Evolutionary conservation across 1,140 invertebrate genomes (phyloP), one percentile per base, ranked within the genome.

Genomic region (Lerema accius): DNA sequence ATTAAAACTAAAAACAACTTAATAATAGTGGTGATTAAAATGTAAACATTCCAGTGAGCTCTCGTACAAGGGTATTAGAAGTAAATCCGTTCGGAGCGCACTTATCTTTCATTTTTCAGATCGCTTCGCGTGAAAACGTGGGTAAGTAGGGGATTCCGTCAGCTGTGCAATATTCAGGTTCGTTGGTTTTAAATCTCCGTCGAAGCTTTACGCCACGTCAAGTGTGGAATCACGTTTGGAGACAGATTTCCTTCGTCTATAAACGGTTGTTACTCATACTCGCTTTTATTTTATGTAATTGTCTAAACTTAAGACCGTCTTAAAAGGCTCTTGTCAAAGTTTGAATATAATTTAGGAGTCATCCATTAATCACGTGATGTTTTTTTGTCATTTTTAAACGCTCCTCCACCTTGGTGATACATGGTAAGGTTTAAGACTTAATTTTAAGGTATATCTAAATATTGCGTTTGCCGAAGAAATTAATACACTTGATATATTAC

Each of bases 111-210:
- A 56, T 56, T 56, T 45, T 56, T 56, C 53, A 45, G 40, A 32
- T 45, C 40, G 53, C 26, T 45, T 56, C 19, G 53, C 53, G 53
- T 43, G 40, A 56, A 45, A 56, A 56, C 53, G 53, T 56, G 53
- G 53, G 53, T 56, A 56, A 56, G 53, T 45, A 43, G 40, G 23
- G 53, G 40, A 56, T 56, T 56, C 26, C 40, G 53, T 55, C 51
- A 55, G 51, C 51, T 55, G 51, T 43, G 39, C 17, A 55, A 43
- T 55, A 55, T 55, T 55, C 51, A 43, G 39, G 1, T 55, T 43
- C 16, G 51, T 42, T 43, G 51, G 39, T 28, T 43, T 55, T 32
- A 39, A 55, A 55, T 55, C 51, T 42, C 39, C 13, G 37, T 10
- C 37, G 53, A 56, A 56, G 39, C 23, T 40, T 43, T 11, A 3